A percentile compares a stretch with the other conserved stretches of the same genome.
These are phyloP conservation scores for Calliphora vicina DNA, from an alignment of 1,140 invertebrate genomes.

Conservation along the genomic window DNA sequence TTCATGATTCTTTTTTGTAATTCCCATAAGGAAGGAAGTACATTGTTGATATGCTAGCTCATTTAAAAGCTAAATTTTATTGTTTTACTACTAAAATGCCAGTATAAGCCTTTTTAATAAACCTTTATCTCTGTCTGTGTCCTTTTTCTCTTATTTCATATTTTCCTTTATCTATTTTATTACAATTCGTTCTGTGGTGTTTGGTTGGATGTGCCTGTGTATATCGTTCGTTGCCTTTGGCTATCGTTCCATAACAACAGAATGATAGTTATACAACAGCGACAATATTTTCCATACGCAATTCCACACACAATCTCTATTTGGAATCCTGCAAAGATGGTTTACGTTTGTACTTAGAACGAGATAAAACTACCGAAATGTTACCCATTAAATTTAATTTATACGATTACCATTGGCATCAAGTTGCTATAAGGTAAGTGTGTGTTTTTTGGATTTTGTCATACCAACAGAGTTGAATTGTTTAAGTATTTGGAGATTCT, in stretches of 20 bases:
- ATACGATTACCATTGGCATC: slow-evolving; percentile 63
- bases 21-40: too few relatives aligned
- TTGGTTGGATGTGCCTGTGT: neutral
- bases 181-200: neutral
- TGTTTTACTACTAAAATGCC: too few relatives aligned
- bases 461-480: slow-evolving; percentile 27
- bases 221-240: neutral
- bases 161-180: slow-evolving; percentile 20
- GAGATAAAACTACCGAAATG: slow-evolving; percentile 62
- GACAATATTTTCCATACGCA: slow-evolving; percentile 60
- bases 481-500: neutral
- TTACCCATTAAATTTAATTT: slow-evolving; percentile 63
- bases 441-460: neutral
- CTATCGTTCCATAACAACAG: slow-evolving; percentile 40
- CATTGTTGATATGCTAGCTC: too few relatives aligned
- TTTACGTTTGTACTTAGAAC: slow-evolving; percentile 58
- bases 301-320: slow-evolving; percentile 60
- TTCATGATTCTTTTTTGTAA: too few relatives aligned
- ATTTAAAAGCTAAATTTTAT: too few relatives aligned
- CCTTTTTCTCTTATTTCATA: slow-evolving; percentile 15
- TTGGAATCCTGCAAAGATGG: slow-evolving; percentile 59
- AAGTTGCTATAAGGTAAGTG: slow-evolving; percentile 61
- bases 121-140: neutral
- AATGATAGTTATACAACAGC: slow-evolving; percentile 56
- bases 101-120: neutral